Evolutionary conservation across 2,113 vertebrate species (phyloP).

Genomic region (Urocitellus parryii): DNA sequence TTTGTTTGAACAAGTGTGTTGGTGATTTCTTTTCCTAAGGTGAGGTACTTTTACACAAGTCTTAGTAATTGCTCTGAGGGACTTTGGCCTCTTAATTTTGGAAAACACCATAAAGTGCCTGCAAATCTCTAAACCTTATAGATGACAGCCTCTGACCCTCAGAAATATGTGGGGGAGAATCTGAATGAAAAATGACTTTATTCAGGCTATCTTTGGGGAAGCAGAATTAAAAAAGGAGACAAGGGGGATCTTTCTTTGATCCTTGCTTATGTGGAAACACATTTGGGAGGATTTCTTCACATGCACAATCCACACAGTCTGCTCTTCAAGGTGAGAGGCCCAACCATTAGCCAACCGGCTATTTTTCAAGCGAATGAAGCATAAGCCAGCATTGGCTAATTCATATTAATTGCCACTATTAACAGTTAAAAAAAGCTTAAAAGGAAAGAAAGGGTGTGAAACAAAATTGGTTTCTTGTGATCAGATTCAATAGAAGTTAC

Average conservation of each 20-base stretch:
- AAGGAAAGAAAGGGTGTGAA: slow-evolving; percentile 31
- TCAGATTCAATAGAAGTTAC: slow-evolving; percentile 30
- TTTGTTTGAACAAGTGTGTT: slow-evolving; percentile 85
- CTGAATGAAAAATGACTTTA: slow-evolving; percentile 29
- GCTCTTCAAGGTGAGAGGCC: neutral
- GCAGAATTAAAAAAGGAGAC: slow-evolving; percentile 51
- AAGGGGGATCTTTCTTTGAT: slow-evolving; percentile 62
- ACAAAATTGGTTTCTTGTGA: slow-evolving; percentile 25
- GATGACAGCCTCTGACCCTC: slow-evolving; percentile 45
- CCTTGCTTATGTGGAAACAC: neutral
- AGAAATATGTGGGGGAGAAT: neutral
- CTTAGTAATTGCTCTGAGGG: slow-evolving; percentile 74
- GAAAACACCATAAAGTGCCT: slow-evolving; percentile 68
- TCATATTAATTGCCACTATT: slow-evolving; percentile 52
- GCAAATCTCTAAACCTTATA: slow-evolving; percentile 65
- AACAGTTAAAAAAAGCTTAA: slow-evolving; percentile 59
- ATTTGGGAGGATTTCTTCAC: slow-evolving; percentile 12
- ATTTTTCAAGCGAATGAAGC: slow-evolving; percentile 5
- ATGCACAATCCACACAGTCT: neutral
- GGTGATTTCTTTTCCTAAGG: slow-evolving; percentile 80
- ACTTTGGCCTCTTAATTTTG: slow-evolving; percentile 79
- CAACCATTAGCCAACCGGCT: neutral
- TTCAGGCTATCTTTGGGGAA: slow-evolving; percentile 21
- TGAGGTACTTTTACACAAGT: slow-evolving; percentile 77
- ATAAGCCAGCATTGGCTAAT: neutral